A percentile compares a stretch with the other conserved stretches of the same genome.
Evolutionary conservation across 64 coral and sea anemone genomes (phyloP).

Genomic region (Astreopora myriophthalma): DNA sequence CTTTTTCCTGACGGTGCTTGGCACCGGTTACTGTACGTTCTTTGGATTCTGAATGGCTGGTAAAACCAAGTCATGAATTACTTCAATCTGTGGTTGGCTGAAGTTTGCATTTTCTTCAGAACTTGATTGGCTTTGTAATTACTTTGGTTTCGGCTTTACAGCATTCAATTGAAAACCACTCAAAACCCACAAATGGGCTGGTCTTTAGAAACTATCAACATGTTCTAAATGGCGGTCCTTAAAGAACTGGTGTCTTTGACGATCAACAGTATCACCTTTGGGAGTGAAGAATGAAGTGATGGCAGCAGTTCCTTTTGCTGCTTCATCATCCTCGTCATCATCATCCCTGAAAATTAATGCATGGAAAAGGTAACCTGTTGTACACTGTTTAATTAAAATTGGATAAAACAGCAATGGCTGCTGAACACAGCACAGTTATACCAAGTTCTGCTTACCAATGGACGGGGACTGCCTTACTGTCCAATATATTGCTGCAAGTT

Average conservation of each 20-base stretch:
- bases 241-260: slow-evolving; percentile 84
- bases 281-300: slow-evolving; percentile 88
- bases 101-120: no score
- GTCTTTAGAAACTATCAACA: slow-evolving; percentile 72
- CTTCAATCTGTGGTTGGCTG: no score
- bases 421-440: not conserved
- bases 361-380: not conserved
- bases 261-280: slow-evolving; percentile 48
- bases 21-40: no score
- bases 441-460: slow-evolving; percentile 54
- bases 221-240: slow-evolving; percentile 82
- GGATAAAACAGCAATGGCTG: not conserved
- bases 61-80: no score
- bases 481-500: slow-evolving; percentile 89
- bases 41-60: no score
- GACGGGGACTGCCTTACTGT: slow-evolving; percentile 81
- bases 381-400: not conserved
- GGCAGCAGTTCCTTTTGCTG: slow-evolving; percentile 73
- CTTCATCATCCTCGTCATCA: slow-evolving; percentile 72
- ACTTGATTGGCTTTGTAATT: no score
- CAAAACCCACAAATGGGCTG: no score
- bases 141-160: no score
- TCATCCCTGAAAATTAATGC: slow-evolving; percentile 59
- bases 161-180: no score
- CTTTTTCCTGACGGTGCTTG: no score